A percentile compares a stretch with the other conserved stretches of the same genome.
These are phyloP conservation scores for Dipodomys stephensi DNA, from an alignment of 2,113 vertebrate species.

Conservation along the genomic window DNA sequence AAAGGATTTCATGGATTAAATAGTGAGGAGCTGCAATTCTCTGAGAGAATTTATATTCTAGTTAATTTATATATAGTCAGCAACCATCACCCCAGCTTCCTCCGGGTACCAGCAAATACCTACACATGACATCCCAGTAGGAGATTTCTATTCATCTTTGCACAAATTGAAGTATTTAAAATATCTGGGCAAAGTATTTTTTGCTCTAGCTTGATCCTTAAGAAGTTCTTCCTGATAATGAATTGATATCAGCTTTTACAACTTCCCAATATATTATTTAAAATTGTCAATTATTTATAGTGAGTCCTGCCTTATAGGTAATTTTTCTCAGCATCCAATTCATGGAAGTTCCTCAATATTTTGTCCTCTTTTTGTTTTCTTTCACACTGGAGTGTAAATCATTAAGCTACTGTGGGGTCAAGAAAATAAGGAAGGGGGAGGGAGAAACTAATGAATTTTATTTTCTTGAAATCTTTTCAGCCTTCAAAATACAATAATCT, in stretches of 20 bases:
- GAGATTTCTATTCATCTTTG: not conserved
- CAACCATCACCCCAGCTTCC: not conserved
- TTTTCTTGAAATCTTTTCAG: not conserved
- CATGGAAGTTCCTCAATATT: not conserved
- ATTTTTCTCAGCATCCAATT: slow-evolving; percentile 18
- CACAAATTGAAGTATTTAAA: not conserved
- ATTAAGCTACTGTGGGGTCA: not conserved
- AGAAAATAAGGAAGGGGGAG: not conserved
- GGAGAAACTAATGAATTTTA: slow-evolving; percentile 1
- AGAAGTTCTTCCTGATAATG: not conserved
- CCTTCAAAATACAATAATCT: not conserved
- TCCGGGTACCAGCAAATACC: not conserved
- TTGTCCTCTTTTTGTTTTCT: not conserved
- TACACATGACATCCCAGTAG: not conserved
- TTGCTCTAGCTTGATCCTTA: not conserved
- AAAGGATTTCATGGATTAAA: not conserved
- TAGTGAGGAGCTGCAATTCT: not conserved
- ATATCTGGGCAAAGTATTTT: not conserved
- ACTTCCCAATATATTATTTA: not conserved
- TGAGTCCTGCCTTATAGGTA: not conserved
- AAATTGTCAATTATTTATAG: not conserved
- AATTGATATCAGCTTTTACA: not conserved
- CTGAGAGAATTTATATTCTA: not conserved
- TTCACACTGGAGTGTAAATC: not conserved
- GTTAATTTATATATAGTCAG: no score